A percentile compares a stretch with the other conserved stretches of the same genome.
Evolutionary conservation across 2,113 vertebrate genomes (phyloP).

Genomic region (Crotalus tigris): DNA sequence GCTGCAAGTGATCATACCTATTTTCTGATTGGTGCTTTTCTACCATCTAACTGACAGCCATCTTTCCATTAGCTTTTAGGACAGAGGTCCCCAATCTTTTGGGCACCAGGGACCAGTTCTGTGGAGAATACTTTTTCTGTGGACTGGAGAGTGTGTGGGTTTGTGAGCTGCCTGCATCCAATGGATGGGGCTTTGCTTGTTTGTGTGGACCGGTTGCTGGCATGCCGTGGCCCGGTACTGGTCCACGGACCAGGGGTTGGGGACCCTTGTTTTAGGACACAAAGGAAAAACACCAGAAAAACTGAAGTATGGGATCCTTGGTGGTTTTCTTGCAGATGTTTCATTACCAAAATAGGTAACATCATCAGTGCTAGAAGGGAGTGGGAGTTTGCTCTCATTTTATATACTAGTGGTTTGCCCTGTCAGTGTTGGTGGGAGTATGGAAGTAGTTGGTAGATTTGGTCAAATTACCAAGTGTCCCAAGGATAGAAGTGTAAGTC

Average conservation of each 20-base stretch:
- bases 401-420: background rate
- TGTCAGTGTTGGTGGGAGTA: background rate
- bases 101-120: no score
- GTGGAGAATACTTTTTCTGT: no score
- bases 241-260: no score
- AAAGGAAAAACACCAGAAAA: background rate
- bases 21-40: background rate
- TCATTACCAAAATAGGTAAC: background rate
- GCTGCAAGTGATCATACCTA: background rate
- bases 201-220: no score
- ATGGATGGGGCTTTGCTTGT: no score
- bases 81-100: background rate
- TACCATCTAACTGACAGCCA: background rate
- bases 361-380: background rate
- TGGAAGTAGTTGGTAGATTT: background rate
- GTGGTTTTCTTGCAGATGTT: background rate
- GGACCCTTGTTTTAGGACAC: background rate
- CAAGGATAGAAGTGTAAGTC: background rate
- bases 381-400: background rate
- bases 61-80: background rate
- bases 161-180: no score
- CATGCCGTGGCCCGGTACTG: no score
- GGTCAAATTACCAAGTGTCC: background rate
- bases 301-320: background rate
- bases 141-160: no score